Percentiles rank a stretch among this genome's conserved stretches.
Evolutionary conservation across 2,113 vertebrate species (phyloP).

Genomic region (Numenius arquata): DNA sequence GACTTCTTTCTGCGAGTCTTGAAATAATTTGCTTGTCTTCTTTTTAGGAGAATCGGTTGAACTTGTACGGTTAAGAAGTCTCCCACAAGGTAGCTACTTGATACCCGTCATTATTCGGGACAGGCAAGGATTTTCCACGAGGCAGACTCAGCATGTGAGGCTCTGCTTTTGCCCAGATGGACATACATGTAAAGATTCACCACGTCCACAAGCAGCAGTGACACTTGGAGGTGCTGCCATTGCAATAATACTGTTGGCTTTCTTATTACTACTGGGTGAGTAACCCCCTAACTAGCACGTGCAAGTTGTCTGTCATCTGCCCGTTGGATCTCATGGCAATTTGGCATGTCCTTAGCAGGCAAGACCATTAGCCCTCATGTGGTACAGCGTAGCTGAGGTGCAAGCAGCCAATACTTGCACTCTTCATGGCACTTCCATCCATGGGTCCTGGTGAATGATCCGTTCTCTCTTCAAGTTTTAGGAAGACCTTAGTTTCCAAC

Average conservation of each 20-base stretch:
- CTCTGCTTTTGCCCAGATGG: slow-evolving; percentile 72
- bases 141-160: slow-evolving; percentile 41
- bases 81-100: slow-evolving; percentile 70
- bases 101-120: slow-evolving; percentile 76
- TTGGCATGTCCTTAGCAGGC: background rate
- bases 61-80: slow-evolving; percentile 61
- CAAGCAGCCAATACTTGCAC: background rate
- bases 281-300: background rate
- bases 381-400: background rate
- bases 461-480: background rate
- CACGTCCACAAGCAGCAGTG: background rate
- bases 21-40: background rate
- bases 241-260: slow-evolving; percentile 40
- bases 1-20: background rate
- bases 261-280: slow-evolving; percentile 77
- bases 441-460: background rate
- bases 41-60: slow-evolving; percentile 55
- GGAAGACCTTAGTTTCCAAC: background rate
- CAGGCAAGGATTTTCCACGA: slow-evolving; percentile 59
- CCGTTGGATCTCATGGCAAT: background rate
- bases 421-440: background rate
- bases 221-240: slow-evolving; percentile 45
- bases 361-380: background rate
- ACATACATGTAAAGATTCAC: background rate
- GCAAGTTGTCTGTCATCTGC: background rate